Evolutionary conservation across 64 coral and sea anemone species (phyloP), one percentile per base, ranked within the genome.

Genomic region (Montipora sp.): DNA sequence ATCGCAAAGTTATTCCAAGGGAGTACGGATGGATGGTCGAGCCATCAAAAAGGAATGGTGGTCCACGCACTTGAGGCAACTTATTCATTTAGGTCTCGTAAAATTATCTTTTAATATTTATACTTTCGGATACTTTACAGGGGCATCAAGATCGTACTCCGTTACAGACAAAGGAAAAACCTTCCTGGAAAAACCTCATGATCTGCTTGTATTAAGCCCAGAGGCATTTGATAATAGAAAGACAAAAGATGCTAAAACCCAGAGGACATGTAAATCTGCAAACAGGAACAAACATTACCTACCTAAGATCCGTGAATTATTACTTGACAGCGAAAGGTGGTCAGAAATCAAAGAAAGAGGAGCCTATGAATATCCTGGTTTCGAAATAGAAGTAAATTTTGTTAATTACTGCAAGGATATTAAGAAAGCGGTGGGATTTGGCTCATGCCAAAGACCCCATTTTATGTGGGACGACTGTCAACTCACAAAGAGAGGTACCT

Each of bases 1-100:
- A 1, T 87, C 83, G 4, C 69, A 86, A 65, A 92, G 68, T 15
- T 92, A 77, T 69, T 48, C 60, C 21, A 92, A 92, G 55, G 80
- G 80, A 22, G 13, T 16, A 47, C 15, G 45, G 2, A 1, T 11
- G 21, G 70, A n/a, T n/a, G n/a, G 46, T 8, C 5, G 23, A 12
- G 21, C 44, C 1, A 5, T 84, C 3, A 14, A 18, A 14, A 77
- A 19, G n/a, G 71, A 92, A 76, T 92, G 79, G 69, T 92, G 80
- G 90, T 73, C 48, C 44, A 55, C 19, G 14, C 80, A 84, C 43
- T 10, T 92, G 0, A 11, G 90, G 2, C 90, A 92, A 53, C 68
- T 83, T 63, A 36, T 77, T 0, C 66, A 83, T 43, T 65, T 92
- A 5, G 90, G 47, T 75, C 24, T 84, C 3, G 19, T 92, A 47